Conservation (phyloP, 2,113 vertebrate species). For the Myocastor coypus region DNA sequence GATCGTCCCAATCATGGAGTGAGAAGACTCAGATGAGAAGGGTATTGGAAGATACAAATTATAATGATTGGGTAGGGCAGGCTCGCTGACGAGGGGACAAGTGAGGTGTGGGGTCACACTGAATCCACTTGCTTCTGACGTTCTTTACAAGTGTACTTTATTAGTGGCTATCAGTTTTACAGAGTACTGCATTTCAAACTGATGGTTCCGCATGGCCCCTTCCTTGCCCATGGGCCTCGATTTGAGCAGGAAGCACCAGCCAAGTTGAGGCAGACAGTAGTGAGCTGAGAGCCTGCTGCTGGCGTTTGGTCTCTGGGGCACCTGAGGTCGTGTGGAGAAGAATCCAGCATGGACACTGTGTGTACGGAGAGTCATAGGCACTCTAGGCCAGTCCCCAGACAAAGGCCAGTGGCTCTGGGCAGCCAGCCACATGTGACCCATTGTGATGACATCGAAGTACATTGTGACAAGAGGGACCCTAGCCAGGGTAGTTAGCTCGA, state of each 20-base stretch:
- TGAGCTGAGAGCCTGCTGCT: not conserved
- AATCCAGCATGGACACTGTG: not conserved
- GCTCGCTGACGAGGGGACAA: not conserved
- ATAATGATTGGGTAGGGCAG: not conserved
- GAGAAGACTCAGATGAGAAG: not conserved
- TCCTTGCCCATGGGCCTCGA: not conserved
- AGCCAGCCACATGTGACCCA: not conserved
- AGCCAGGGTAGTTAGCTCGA: not conserved
- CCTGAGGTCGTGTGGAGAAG: not conserved
- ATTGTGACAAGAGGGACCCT: not conserved
- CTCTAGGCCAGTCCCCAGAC: not conserved
- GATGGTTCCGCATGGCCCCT: not conserved
- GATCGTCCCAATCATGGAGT: not conserved
- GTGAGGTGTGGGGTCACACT: not conserved
- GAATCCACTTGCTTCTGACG: too few species aligned
- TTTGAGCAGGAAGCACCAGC: not conserved
- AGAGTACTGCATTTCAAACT: too few species aligned
- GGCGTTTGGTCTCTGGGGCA: not conserved
- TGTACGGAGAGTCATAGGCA: not conserved
- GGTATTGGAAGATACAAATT: not conserved
- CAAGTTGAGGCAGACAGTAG: not conserved
- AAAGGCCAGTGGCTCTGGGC: not conserved
- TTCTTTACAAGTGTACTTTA: too few species aligned
- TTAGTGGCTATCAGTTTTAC: too few species aligned
- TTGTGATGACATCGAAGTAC: not conserved